Conservation (phyloP, 1,140 invertebrate species). For the Philotrypesis tridentata region DNA sequence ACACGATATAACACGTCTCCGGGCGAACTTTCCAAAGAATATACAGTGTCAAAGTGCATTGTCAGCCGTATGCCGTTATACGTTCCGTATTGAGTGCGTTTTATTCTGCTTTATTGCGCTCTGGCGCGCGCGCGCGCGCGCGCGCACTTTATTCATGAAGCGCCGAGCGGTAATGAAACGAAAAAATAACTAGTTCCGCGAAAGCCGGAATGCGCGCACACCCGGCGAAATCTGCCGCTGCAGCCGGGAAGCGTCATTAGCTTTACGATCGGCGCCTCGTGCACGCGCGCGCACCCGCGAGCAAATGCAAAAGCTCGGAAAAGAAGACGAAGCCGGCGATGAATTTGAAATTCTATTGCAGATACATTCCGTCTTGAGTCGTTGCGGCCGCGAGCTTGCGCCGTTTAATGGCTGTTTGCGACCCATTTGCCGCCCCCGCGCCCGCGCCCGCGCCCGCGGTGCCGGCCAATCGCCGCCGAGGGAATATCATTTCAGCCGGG, state of each 20-base stretch:
- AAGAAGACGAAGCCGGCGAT: slow-evolving; percentile 56
- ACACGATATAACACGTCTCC: not conserved
- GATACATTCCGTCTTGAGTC: slow-evolving; percentile 53
- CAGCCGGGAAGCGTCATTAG: slow-evolving; percentile 57
- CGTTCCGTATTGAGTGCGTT: not conserved
- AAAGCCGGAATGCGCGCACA: slow-evolving; percentile 7
- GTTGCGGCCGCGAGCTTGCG: slow-evolving; percentile 32
- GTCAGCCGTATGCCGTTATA: slow-evolving; percentile 21
- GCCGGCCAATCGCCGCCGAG: not conserved
- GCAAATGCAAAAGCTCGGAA: slow-evolving; percentile 57
- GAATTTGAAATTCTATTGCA: slow-evolving; percentile 68
- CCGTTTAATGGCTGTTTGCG: slow-evolving; percentile 59
- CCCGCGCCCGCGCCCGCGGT: too few species aligned
- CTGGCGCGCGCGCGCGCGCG: not conserved
- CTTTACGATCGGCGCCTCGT: slow-evolving; percentile 60
- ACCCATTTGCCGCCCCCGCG: slow-evolving; percentile 43
- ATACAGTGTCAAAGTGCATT: slow-evolving; percentile 41
- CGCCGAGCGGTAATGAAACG: slow-evolving; percentile 20
- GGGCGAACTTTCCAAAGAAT: slow-evolving; percentile 32
- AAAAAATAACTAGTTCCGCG: slow-evolving; percentile 43
- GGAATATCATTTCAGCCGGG: not conserved
- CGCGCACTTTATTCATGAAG: slow-evolving; percentile 27
- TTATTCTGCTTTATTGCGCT: not conserved
- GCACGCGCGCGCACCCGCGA: too few species aligned
- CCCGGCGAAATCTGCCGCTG: not conserved